Conservation (phyloP, 1,140 invertebrate species). For the Cyphomyrmex costatus region DNA sequence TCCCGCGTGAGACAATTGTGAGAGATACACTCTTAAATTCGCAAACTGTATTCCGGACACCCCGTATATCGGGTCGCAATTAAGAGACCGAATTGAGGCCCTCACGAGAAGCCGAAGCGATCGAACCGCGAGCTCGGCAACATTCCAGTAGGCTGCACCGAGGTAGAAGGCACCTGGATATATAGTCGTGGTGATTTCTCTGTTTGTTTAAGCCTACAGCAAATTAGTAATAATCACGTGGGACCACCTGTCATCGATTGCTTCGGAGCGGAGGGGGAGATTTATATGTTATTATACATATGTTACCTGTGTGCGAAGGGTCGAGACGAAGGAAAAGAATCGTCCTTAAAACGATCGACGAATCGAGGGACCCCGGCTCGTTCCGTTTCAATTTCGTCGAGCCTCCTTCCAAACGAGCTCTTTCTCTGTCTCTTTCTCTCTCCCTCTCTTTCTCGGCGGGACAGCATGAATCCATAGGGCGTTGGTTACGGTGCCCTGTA, state of each 20-base stretch:
- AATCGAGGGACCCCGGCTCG: conserved; percentile 37
- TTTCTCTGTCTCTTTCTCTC: neutral
- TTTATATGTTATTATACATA: conserved; percentile 80
- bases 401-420: conserved; percentile 74
- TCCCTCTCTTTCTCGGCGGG: conserved; percentile 20
- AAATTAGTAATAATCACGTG: conserved; percentile 70
- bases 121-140: conserved; percentile 23
- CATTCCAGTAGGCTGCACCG: conserved; percentile 23
- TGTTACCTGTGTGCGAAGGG: conserved; percentile 31
- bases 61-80: conserved; percentile 30
- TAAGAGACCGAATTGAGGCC: conserved; percentile 32
- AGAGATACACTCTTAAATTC: neutral
- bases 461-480: conserved; percentile 69
- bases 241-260: conserved; percentile 74
- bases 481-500: conserved; percentile 83
- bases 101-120: conserved; percentile 1
- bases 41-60: neutral
- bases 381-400: conserved; percentile 82
- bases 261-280: conserved; percentile 8
- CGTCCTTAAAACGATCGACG: conserved; percentile 33
- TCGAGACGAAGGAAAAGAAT: conserved; percentile 14
- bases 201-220: conserved; percentile 78
- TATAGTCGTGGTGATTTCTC: conserved; percentile 60
- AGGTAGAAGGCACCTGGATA: conserved; percentile 50
- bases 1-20: too few relatives aligned